Percentiles rank a stretch among this genome's conserved stretches.
phyloP scores from a whole-genome alignment of 2,888 invertebrate species.

The Heteromurus nitidus region DNA sequence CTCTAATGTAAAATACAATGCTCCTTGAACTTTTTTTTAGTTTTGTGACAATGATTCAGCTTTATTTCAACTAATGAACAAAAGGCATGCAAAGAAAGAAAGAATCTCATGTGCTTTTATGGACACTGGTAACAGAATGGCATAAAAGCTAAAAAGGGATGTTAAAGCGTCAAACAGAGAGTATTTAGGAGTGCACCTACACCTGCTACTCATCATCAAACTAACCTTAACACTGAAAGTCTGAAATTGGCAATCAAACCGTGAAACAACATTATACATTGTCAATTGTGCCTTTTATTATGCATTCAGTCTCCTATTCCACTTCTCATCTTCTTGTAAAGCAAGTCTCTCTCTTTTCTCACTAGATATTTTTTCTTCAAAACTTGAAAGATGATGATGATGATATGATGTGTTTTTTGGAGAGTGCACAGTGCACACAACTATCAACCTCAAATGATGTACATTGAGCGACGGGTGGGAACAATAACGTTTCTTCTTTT shows the following conservation, averaged over 20 bases:
- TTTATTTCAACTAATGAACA: not conserved
- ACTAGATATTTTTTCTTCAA: constrained; percentile 19
- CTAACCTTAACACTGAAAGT: constrained; percentile 55
- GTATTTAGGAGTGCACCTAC: not conserved
- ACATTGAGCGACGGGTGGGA: constrained; percentile 14
- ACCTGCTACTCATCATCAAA: constrained; percentile 9
- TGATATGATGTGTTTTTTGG: no score
- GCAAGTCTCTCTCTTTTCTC: constrained; percentile 9
- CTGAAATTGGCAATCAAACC: constrained; percentile 55
- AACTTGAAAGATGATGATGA: not conserved
- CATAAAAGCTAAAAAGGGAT: constrained; percentile 6
- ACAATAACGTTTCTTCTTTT: constrained; percentile 25
- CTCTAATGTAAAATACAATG: no score
- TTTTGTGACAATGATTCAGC: no score
- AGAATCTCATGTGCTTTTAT: not conserved
- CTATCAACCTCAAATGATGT: not conserved
- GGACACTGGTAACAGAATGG: not conserved
- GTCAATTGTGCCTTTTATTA: constrained; percentile 50
- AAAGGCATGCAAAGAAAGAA: not conserved
- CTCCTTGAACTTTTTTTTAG: no score
- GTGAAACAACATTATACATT: constrained; percentile 53
- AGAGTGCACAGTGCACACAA: not conserved
- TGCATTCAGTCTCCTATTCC: constrained; percentile 15
- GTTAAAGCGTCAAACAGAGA: no score
- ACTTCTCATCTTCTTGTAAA: not conserved